Evolutionary conservation across 2,113 vertebrate genomes (phyloP).

Genomic region (Ictalurus punctatus): DNA sequence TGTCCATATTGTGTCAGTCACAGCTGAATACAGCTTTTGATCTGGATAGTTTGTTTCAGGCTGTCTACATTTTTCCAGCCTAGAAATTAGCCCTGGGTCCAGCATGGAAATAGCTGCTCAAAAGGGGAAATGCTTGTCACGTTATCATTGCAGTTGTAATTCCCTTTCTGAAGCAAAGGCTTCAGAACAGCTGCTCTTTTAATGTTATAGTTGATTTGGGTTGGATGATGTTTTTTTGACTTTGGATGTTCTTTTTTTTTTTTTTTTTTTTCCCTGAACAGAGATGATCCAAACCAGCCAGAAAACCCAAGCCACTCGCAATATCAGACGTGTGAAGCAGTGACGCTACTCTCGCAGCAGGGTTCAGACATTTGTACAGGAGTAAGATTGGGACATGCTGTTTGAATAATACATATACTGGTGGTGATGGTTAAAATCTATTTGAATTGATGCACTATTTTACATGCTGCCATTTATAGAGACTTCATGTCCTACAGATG

Average conservation of each 20-base stretch:
- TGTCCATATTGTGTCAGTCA: neutral
- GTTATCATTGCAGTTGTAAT: neutral
- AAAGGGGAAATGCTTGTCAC: neutral
- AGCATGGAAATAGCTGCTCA: neutral
- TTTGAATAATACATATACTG: neutral
- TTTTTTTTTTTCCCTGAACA: conserved; percentile 39
- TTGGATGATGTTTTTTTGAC: conserved; percentile 9
- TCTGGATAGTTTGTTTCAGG: too few species aligned
- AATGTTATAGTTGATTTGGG: neutral
- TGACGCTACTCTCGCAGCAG: conserved; percentile 7
- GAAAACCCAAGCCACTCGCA: conserved; percentile 33
- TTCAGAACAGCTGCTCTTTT: neutral
- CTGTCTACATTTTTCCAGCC: neutral
- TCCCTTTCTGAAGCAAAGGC: neutral
- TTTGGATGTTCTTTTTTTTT: neutral
- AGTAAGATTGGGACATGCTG: neutral
- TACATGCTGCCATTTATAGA: neutral
- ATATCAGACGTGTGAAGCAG: conserved; percentile 51
- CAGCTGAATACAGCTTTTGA: too few species aligned
- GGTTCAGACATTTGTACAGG: neutral
- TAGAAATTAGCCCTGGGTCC: neutral
- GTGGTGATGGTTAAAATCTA: neutral
- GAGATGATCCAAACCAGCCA: conserved; percentile 65
- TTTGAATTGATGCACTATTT: neutral
- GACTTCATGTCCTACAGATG: neutral